These are phyloP conservation scores for Sapayoa aenigma DNA, from an alignment of 2,113 vertebrate genomes.

Conservation along the genomic window DNA sequence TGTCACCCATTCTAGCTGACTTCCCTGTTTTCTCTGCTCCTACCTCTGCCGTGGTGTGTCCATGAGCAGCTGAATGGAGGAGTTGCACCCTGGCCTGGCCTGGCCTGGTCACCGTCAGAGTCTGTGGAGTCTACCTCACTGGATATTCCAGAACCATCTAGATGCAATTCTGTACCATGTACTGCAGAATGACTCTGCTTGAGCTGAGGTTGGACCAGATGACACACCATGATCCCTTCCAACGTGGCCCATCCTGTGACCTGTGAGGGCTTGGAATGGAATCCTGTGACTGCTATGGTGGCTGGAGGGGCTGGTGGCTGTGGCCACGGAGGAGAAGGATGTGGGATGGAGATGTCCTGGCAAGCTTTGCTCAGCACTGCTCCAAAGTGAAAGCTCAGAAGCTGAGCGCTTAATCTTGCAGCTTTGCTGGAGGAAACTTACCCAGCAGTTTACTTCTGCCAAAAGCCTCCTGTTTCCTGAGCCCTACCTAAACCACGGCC, in stretches of 20 bases:
- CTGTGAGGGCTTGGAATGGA: rapidly evolving
- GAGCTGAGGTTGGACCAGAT: background rate
- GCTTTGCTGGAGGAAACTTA: background rate
- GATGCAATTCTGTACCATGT: rapidly evolving
- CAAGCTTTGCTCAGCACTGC: rapidly evolving
- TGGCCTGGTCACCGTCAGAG: rapidly evolving
- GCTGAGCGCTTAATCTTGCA: rapidly evolving
- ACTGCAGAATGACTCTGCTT: no score
- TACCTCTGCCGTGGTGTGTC: rapidly evolving
- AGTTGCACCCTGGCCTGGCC: rapidly evolving
- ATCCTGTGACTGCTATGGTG: rapidly evolving
- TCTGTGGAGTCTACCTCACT: background rate
- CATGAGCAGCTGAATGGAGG: rapidly evolving
- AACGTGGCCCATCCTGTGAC: rapidly evolving
- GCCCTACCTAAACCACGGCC: background rate
- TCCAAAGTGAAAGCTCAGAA: rapidly evolving
- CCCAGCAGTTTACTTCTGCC: background rate
- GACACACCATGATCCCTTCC: background rate
- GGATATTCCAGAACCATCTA: rapidly evolving
- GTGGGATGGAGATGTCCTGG: rapidly evolving
- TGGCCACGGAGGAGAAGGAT: rapidly evolving
- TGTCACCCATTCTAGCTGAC: rapidly evolving
- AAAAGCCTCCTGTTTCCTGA: background rate
- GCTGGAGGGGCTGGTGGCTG: background rate
- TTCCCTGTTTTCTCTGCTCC: rapidly evolving